Conservation (phyloP, 92 coral and sea anemone species). For the Actinernus sp. region DNA sequence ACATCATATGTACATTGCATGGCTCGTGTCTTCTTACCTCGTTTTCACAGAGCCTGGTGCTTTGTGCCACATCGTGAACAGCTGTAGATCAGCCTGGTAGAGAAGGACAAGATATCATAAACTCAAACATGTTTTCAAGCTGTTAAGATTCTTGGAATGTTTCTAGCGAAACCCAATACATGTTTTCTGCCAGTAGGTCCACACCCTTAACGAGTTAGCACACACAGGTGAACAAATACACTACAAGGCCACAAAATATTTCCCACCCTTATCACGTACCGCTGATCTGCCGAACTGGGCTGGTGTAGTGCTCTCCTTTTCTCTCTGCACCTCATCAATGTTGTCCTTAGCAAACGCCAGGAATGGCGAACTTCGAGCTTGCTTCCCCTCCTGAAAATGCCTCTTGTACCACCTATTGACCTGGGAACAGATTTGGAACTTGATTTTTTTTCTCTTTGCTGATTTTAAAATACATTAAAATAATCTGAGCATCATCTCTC, state of each 20-base stretch:
- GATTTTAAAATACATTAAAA: too few relatives aligned
- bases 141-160: too few relatives aligned
- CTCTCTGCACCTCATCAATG: constrained; percentile 26
- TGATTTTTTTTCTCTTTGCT: not conserved
- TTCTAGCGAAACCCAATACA: too few relatives aligned
- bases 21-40: constrained; percentile 22
- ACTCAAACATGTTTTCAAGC: too few relatives aligned
- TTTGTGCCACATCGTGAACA: constrained; percentile 66
- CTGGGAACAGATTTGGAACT: constrained; percentile 18
- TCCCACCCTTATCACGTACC: constrained; percentile 36
- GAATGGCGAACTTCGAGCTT: constrained; percentile 63
- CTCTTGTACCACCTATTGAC: constrained; percentile 72
- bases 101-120: not conserved
- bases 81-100: constrained; percentile 54
- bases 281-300: constrained; percentile 59
- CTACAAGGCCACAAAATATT: too few relatives aligned
- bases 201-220: too few relatives aligned
- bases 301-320: not conserved
- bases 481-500: too few relatives aligned
- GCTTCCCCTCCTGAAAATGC: constrained; percentile 21
- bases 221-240: too few relatives aligned
- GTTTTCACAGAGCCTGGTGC: constrained; percentile 51
- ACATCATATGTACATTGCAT: too few relatives aligned
- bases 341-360: constrained; percentile 63
- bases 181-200: too few relatives aligned